Conservation (phyloP, 2,797 vertebrate genomes). For the Pangasius macronema region DNA sequence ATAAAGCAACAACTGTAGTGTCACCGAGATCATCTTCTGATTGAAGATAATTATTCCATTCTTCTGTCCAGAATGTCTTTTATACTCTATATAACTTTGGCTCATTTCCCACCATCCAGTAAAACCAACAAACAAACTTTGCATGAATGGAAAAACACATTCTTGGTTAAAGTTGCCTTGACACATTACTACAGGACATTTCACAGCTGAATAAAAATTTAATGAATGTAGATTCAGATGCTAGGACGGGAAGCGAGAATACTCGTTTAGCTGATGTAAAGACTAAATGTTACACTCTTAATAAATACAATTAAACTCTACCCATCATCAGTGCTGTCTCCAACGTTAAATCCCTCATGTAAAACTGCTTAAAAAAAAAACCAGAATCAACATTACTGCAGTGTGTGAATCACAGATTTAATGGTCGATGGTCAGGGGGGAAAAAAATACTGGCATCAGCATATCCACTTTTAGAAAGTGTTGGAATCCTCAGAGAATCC, state of each 20-base stretch:
- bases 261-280: neutral
- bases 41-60: too few species aligned
- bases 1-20: neutral
- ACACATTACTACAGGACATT: neutral
- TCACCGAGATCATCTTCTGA: neutral
- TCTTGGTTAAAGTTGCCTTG: neutral
- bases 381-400: neutral
- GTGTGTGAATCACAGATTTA: conserved; percentile 4
- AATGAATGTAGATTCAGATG: neutral
- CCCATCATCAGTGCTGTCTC: too few species aligned
- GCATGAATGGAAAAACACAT: neutral
- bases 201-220: neutral
- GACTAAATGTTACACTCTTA: neutral
- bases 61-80: too few species aligned
- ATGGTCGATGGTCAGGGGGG: neutral
- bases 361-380: neutral
- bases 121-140: neutral
- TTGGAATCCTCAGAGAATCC: conserved; percentile 13
- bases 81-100: too few species aligned
- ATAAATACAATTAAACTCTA: neutral
- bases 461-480: conserved; percentile 8
- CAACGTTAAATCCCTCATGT: neutral
- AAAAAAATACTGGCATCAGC: conserved; percentile 9
- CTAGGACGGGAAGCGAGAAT: neutral
- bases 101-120: neutral